These are phyloP conservation scores for Ariopsis seemanni DNA, from an alignment of 2,113 vertebrate species.

Conservation along the genomic window DNA sequence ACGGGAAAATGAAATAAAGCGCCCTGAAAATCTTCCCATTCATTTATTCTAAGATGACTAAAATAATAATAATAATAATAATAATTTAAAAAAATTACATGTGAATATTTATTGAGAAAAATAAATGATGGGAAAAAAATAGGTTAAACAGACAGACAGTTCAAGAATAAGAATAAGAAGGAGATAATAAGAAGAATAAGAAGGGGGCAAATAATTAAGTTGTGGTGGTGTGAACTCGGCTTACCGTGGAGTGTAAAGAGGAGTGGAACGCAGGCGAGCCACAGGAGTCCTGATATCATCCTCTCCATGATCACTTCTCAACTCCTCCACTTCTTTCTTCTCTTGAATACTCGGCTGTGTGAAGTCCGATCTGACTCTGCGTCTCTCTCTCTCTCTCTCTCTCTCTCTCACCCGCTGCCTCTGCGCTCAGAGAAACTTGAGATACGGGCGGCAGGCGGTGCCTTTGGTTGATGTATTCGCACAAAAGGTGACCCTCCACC, in stretches of 20 bases:
- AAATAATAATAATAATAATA: not conserved
- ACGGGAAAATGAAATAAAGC: not conserved
- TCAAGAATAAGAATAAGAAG: too few species aligned
- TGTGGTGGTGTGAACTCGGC: not conserved
- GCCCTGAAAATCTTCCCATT: not conserved
- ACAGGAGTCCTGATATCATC: constrained; percentile 61
- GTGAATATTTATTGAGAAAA: not conserved
- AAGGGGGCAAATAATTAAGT: not conserved
- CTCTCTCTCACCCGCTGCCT: constrained; percentile 16
- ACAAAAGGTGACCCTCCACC: constrained; percentile 75
- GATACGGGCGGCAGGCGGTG: constrained; percentile 71
- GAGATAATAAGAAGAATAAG: too few species aligned
- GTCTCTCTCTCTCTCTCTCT: constrained; percentile 21
- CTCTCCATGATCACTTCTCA: constrained; percentile 62
- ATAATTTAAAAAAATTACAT: not conserved
- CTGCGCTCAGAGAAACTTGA: constrained; percentile 69
- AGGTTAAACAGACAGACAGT: too few species aligned
- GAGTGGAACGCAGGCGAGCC: constrained; percentile 68
- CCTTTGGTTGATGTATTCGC: constrained; percentile 77
- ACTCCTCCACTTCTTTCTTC: constrained; percentile 10
- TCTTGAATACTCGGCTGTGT: not conserved
- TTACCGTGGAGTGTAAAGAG: constrained; percentile 68
- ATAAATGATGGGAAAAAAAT: not conserved
- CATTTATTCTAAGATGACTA: not conserved
- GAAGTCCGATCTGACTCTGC: constrained; percentile 33